Evolutionary conservation across 2,797 vertebrate species (phyloP), one percentile per base, ranked within the genome.

Genomic region (Nyctalus aviator): DNA sequence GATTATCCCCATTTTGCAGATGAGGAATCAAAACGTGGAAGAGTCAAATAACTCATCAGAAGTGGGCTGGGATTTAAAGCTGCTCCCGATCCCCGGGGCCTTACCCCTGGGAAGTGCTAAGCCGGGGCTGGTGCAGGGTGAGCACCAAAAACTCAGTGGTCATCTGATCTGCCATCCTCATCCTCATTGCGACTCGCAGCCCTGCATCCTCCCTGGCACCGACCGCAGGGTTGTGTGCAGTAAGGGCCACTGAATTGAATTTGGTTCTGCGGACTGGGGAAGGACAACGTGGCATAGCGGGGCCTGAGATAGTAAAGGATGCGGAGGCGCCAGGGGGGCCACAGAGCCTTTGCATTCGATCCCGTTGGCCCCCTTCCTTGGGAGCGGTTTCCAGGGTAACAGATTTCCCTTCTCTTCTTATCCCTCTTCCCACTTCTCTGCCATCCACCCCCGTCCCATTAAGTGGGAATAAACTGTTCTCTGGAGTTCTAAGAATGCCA

Each of bases 321-420:
- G 5, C 11, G 17, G 27, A 72, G 69, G 4, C 37, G 41, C 13
- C 8, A 14, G 15, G 12, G 17, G 57, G 11, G 30, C 30, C n/a
- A 4, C 0, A 0, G 35, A 84, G 89, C 71, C n/a, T 77, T 44
- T 48, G 5, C 13, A 18, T 84, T 53, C 0, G 2, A 44, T 35
- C 13, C 59, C 41, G 68, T 23, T 2, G 20, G 20, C 35, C 35
- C 11, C 48, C n/a, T 57, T 55, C 46, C 15, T 71, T n/a, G 55
- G 53, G 32, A 79, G 66, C 14, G 4, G 75, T 95, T 94, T 91
- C 85, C 88, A 79, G 32, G 75, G 82, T 50, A 84, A 96, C 92
- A 1, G 73, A 57, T 8, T 48, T 44, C 44, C 20, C 3, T 15
- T 62, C 37, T 86, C 78, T 59, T 68, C 76, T 69, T 30, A 17